Percentiles rank a stretch among this genome's conserved stretches.
phyloP scores from a whole-genome alignment of 2,797 vertebrate genomes.

The Fistularia tabacaria region DNA sequence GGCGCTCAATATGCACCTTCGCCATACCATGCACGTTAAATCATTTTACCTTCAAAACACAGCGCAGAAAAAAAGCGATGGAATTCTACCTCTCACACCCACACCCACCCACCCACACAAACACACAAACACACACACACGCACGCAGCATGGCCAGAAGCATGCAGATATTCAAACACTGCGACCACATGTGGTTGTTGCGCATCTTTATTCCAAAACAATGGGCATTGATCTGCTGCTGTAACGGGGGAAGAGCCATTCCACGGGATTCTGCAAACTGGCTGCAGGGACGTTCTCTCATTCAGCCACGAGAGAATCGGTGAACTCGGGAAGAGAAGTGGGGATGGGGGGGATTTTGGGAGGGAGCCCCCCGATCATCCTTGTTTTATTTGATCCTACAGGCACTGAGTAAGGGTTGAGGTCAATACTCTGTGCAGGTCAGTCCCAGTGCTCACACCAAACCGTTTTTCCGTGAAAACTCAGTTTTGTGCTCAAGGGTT shows the following conservation, averaged over 20 bases:
- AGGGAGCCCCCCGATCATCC: too few relatives aligned
- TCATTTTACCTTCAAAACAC: too few relatives aligned
- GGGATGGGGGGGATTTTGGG: background rate
- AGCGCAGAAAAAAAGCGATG: too few relatives aligned
- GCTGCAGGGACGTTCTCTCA: background rate
- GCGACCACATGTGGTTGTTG: too few relatives aligned
- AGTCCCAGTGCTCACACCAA: background rate
- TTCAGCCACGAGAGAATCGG: background rate
- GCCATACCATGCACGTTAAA: too few relatives aligned
- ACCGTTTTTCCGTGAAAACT: background rate
- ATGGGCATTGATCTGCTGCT: too few relatives aligned
- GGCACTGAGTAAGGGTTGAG: background rate
- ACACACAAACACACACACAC: background rate
- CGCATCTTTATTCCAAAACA: too few relatives aligned
- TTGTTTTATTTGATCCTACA: too few relatives aligned
- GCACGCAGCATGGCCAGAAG: background rate
- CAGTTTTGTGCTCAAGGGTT: background rate
- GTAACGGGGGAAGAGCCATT: background rate
- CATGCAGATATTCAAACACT: too few relatives aligned
- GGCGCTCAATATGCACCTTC: too few relatives aligned
- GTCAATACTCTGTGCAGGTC: background rate
- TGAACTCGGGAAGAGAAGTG: too few relatives aligned
- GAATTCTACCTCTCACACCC: too few relatives aligned
- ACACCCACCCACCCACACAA: background rate
- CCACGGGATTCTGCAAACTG: background rate